Evolutionary conservation across 2,797 vertebrate species (phyloP).

Genomic region (Champsocephalus gunnari): DNA sequence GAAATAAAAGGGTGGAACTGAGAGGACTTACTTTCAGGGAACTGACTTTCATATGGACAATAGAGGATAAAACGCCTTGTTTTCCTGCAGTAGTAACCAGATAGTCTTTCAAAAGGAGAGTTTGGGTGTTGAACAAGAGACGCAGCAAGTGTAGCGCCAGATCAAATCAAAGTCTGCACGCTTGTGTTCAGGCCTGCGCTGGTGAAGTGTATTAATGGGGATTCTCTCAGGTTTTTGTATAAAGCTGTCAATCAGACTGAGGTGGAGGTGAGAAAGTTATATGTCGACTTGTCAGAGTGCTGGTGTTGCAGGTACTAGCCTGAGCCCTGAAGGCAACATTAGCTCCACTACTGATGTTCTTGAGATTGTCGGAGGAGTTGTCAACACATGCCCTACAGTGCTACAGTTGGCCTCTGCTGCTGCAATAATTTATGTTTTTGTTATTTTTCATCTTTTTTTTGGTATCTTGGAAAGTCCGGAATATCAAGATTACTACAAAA

Average conservation of each 20-base stretch:
- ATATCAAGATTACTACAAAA: constrained; percentile 38
- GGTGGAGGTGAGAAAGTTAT: constrained; percentile 57
- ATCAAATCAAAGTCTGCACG: constrained; percentile 11
- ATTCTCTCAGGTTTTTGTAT: constrained; percentile 27
- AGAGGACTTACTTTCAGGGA: constrained; percentile 56
- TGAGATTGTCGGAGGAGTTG: constrained; percentile 59
- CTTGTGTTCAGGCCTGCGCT: constrained; percentile 24
- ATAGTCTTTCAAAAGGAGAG: constrained; percentile 55
- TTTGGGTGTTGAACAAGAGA: constrained; percentile 40
- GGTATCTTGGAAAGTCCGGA: constrained; percentile 43
- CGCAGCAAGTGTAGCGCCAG: constrained; percentile 15
- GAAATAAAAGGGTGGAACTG: constrained; percentile 60
- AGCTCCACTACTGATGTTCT: constrained; percentile 49
- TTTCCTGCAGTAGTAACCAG: constrained; percentile 71
- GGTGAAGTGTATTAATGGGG: constrained; percentile 41
- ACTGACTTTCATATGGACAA: constrained; percentile 73
- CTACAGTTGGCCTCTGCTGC: constrained; percentile 22
- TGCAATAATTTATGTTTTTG: constrained; percentile 14
- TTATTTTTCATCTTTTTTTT: constrained; percentile 4
- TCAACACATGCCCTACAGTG: constrained; percentile 66
- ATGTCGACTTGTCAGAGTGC: constrained; percentile 52
- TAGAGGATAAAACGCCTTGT: constrained; percentile 52
- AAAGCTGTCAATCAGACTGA: constrained; percentile 63
- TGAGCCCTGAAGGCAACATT: constrained; percentile 67
- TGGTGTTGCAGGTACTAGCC: constrained; percentile 62